Evolutionary conservation across 2,113 vertebrate genomes (phyloP).

Genomic region (Leptosomus discolor): DNA sequence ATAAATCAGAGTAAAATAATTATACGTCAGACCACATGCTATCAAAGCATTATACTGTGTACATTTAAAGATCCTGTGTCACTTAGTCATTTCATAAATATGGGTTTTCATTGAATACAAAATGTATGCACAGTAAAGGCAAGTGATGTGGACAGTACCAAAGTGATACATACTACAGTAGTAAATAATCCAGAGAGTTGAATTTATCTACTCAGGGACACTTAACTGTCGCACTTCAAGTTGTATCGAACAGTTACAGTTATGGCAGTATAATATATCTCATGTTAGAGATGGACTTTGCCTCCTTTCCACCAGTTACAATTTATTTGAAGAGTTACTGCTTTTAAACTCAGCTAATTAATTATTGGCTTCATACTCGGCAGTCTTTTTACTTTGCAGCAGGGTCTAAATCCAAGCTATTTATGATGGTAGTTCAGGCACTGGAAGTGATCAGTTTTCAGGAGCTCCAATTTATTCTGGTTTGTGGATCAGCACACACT

Average conservation of each 20-base stretch:
- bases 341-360: neutral
- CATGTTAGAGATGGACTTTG: neutral
- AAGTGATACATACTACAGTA: neutral
- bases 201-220: neutral
- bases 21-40: neutral
- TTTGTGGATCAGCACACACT: neutral
- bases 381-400: neutral
- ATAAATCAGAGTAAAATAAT: conserved; percentile 12
- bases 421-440: neutral
- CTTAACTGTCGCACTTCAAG: neutral
- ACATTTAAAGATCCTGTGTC: neutral
- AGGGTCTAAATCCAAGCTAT: neutral
- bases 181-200: neutral
- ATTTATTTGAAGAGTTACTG: neutral
- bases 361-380: neutral
- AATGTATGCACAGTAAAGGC: neutral
- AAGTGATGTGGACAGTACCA: neutral
- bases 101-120: neutral
- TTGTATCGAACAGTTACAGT: neutral
- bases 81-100: neutral
- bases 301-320: neutral
- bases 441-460: neutral
- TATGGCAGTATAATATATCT: neutral
- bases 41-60: neutral
- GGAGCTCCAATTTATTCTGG: neutral